These are phyloP conservation scores for Hanleya hanleyi DNA, from an alignment of 2,888 invertebrate genomes.

Conservation along the genomic window DNA sequence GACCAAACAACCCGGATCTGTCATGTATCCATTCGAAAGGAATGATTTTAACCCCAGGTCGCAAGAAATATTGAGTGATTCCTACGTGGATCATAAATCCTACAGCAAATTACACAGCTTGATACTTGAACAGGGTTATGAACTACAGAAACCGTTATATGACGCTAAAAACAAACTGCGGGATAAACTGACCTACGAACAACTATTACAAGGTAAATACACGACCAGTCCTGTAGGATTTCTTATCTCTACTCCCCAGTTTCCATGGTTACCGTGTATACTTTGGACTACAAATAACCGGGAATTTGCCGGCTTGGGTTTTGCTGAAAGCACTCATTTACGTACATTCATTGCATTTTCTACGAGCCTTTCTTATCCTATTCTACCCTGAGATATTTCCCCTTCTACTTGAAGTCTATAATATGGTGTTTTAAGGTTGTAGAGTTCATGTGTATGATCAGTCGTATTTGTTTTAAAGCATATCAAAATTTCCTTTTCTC, in stretches of 20 bases:
- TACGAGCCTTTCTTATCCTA: too few relatives aligned
- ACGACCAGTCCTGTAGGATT: neutral
- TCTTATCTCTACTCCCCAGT: neutral
- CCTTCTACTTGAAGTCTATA: too few relatives aligned
- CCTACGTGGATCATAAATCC: conserved; percentile 52
- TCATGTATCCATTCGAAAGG: conserved; percentile 30
- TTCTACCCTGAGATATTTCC: too few relatives aligned
- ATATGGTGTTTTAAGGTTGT: too few relatives aligned
- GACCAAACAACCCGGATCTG: conserved; percentile 9
- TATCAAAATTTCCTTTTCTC: too few relatives aligned
- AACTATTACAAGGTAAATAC: conserved; percentile 59
- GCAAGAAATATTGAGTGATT: conserved; percentile 51
- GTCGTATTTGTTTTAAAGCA: too few relatives aligned
- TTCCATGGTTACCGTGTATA: neutral
- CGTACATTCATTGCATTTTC: too few relatives aligned
- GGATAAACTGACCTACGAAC: conserved; percentile 63
- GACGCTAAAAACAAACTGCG: conserved; percentile 58
- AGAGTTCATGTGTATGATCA: too few relatives aligned
- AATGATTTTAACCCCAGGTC: conserved; percentile 57
- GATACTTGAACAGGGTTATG: conserved; percentile 55
- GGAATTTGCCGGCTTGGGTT: too few relatives aligned
- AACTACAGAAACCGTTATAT: conserved; percentile 57
- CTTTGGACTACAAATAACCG: too few relatives aligned
- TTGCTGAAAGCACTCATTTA: too few relatives aligned
- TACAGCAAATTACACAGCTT: conserved; percentile 57